Base-by-base conservation (phyloP, 2,888 invertebrate species). In the Archaeoteleia sp. region DNA sequence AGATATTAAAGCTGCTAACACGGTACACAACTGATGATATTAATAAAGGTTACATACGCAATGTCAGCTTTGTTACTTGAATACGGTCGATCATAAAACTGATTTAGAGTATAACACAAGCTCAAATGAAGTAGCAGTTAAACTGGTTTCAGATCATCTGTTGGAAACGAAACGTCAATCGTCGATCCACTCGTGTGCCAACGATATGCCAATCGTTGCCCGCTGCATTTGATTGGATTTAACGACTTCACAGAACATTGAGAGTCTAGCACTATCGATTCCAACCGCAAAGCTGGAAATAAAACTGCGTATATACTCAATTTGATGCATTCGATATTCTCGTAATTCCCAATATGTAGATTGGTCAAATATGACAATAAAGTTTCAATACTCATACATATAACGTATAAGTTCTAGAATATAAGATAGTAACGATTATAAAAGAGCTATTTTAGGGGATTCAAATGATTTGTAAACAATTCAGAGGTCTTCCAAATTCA, bases 171-270 rank as follows among this genome's bases (percentile, higher is more conserved):
- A 42, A 78, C 77, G 55, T 73, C 72, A 15, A 51, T 70, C 51
- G 61, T 49, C 32, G 74, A 74, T 45, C 66, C 73, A 40, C 69
- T 77, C 54, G 70, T 73, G 43, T 84, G 84, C 76, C 71, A 76
- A 51, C 70, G 74, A 62, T 78, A 81, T 66, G 75, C 70, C 48
- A 73, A 70, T 66, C 76, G 73, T 68, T 85, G 85, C 63, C 85
- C 85, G 14, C 73, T 85, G 71, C 74, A 82, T 58, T 76, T 84
- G 67, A 74, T 79, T 58, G 77, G 78, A 20, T 70, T 84, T 58
- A 71, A 80, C 55, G 73, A 73, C 53, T 79, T 84, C 67, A 61
- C 66, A 40, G 71, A 74, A 62, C 58, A 69, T 65, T 65, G 61
- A 69, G 63, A 43, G 58, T 58, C 62, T 63, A 60, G 54, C 30